These are phyloP conservation scores for Alcis repandata DNA, from an alignment of 2,888 invertebrate genomes.

Conservation along the genomic window DNA sequence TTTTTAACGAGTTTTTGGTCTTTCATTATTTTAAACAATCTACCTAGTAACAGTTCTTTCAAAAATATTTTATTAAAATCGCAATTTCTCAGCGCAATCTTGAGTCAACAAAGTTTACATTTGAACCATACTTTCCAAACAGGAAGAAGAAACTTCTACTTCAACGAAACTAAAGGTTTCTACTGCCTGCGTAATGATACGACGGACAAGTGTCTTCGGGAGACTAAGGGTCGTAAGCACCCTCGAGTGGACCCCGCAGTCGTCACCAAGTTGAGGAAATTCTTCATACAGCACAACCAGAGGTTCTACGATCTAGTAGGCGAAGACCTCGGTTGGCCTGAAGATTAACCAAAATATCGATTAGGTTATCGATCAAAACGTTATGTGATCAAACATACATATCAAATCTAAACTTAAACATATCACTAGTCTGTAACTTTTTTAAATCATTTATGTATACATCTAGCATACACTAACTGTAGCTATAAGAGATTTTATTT, in stretches of 20 bases:
- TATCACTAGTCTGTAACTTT: constrained; percentile 80
- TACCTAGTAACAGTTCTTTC: no score
- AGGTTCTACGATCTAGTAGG: constrained; percentile 97
- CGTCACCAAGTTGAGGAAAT: constrained; percentile 92
- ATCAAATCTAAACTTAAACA: constrained; percentile 64
- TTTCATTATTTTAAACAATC: no score
- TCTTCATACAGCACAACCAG: constrained; percentile 96
- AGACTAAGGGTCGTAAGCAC: constrained; percentile 94
- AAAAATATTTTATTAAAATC: neutral
- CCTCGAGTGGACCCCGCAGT: constrained; percentile 93
- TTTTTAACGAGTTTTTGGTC: neutral
- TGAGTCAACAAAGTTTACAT: neutral
- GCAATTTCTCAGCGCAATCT: neutral
- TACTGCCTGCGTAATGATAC: constrained; percentile 96
- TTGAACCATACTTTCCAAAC: constrained; percentile 41
- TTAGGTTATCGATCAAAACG: constrained; percentile 42
- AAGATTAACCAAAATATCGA: constrained; percentile 85
- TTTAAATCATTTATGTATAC: constrained; percentile 83
- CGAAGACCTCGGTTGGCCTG: constrained; percentile 97
- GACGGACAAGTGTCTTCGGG: constrained; percentile 93
- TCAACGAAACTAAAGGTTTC: constrained; percentile 98
- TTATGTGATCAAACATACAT: constrained; percentile 77
- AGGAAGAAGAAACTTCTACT: constrained; percentile 96
- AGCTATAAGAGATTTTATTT: constrained; percentile 69
- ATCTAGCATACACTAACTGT: constrained; percentile 70